A percentile compares a stretch with the other conserved stretches of the same genome.
Evolutionary conservation across 2,797 vertebrate genomes (phyloP).

Genomic region (Tarsius wallacei): DNA sequence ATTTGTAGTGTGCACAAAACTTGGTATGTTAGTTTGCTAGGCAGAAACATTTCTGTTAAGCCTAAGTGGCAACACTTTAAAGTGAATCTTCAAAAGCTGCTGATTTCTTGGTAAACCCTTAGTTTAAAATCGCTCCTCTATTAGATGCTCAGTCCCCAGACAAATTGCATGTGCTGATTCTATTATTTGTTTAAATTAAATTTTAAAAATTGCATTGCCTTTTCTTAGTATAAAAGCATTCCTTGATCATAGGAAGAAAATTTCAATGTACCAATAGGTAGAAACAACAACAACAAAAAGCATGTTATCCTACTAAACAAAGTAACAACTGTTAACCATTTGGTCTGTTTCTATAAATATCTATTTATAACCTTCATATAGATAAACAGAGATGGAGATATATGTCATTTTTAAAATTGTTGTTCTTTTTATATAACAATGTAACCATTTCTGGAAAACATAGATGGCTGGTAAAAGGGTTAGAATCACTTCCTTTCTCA

Average conservation of each 20-base stretch:
- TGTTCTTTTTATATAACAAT: neutral
- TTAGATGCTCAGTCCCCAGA: neutral
- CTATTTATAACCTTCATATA: neutral
- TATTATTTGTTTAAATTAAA: constrained; percentile 69
- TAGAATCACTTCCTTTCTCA: neutral
- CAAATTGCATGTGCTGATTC: constrained; percentile 48
- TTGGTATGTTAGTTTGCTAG: neutral
- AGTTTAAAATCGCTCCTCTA: constrained; percentile 35
- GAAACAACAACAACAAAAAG: neutral
- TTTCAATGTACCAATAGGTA: constrained; percentile 39
- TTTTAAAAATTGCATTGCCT: neutral
- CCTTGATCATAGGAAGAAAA: constrained; percentile 16
- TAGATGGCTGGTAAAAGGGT: neutral
- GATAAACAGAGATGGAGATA: neutral
- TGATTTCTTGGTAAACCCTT: neutral
- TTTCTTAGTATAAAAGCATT: constrained; percentile 42
- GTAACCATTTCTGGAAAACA: neutral
- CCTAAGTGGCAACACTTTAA: constrained; percentile 6
- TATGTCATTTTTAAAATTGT: neutral
- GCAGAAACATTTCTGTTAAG: constrained; percentile 49
- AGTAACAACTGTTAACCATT: neutral
- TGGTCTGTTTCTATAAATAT: neutral
- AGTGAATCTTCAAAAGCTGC: constrained; percentile 37
- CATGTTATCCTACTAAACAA: neutral
- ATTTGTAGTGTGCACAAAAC: neutral